phyloP scores from a whole-genome alignment of 2,797 vertebrate genomes.

The Chelmon rostratus region DNA sequence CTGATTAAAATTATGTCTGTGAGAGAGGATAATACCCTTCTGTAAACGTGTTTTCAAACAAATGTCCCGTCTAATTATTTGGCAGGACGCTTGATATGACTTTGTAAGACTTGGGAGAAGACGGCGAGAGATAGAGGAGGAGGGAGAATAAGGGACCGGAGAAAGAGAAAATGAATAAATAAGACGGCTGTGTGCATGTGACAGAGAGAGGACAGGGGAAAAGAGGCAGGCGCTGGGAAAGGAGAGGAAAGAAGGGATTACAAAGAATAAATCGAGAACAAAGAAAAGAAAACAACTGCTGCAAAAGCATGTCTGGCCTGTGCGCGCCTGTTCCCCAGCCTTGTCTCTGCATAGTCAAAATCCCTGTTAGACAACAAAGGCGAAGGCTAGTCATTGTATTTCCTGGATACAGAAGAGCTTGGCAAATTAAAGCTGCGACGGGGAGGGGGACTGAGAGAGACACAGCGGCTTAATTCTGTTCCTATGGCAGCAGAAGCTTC shows the following conservation, averaged over 20 bases:
- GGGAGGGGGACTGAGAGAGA: conserved; percentile 62
- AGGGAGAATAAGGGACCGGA: conserved; percentile 39
- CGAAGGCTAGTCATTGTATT: conserved; percentile 73
- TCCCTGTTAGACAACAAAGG: conserved; percentile 82
- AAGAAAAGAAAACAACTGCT: conserved; percentile 73
- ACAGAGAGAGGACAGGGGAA: conserved; percentile 52
- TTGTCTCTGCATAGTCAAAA: conserved; percentile 76
- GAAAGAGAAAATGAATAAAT: conserved; percentile 54
- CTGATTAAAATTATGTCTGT: conserved; percentile 69
- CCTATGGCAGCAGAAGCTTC: conserved; percentile 65
- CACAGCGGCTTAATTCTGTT: conserved; percentile 67
- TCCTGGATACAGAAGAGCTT: conserved; percentile 77
- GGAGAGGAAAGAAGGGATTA: conserved; percentile 68
- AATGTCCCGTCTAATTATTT: conserved; percentile 82
- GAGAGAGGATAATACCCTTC: conserved; percentile 75
- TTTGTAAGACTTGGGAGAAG: conserved; percentile 60
- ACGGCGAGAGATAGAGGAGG: conserved; percentile 34
- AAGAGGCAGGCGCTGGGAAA: conserved; percentile 45
- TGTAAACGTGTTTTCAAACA: conserved; percentile 83
- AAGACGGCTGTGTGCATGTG: conserved; percentile 34
- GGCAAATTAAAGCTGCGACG: conserved; percentile 78
- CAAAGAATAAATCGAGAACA: conserved; percentile 74
- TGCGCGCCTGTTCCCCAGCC: conserved; percentile 60
- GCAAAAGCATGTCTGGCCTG: conserved; percentile 75
- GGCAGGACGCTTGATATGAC: conserved; percentile 73